Evolutionary conservation across 2,888 invertebrate species (phyloP), one percentile per base, ranked within the genome.

Genomic region (Stenchaetothrips biformis): DNA sequence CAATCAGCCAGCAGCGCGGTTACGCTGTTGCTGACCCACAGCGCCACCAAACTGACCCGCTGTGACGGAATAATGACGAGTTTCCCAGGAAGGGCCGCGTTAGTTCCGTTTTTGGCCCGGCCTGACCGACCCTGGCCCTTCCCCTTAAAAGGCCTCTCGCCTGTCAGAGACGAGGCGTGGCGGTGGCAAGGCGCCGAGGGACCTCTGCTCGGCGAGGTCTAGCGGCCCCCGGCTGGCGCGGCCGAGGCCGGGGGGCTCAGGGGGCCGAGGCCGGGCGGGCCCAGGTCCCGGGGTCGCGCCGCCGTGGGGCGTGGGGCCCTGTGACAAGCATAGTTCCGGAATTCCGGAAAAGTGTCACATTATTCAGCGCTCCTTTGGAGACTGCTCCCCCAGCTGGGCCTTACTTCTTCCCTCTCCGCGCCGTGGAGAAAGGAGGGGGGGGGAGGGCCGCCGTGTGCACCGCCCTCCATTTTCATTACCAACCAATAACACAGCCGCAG

Each of bases 271-370:
- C 21, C n/a, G 67, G 53, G 53, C 53, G 53, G 53, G 16, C 53
- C 53, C 9, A 37, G 37, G 2, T 2, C 37, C 37, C 37, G 37
- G 37, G 53, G 53, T 13, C 53, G 13, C 13, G 53, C 11, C 13
- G 53, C 6, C 13, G 53, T 9, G 16, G 11, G 53, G 16, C 18
- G 13, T 11, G 16, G 3, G 16, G 53, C 59, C 67, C 67, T 21
- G 25, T 74, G 67, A 74, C 67, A 74, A 74, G 67, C 67, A 74
- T 74, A 74, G 67, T 74, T 74, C 67, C 67, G 67, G 67, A 74
- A 74, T 74, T 74, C 67, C 67, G 67, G 67, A 74, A 74, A 74
- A 74, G 67, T 74, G 67, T 74, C 67, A 74, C 67, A 74, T 74
- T 74, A 74, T 74, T 74, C 67, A 74, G 25, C 25, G 67, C 67